Evolutionary conservation across 2,113 vertebrate species (phyloP).

Genomic region (Pelodiscus sinensis): DNA sequence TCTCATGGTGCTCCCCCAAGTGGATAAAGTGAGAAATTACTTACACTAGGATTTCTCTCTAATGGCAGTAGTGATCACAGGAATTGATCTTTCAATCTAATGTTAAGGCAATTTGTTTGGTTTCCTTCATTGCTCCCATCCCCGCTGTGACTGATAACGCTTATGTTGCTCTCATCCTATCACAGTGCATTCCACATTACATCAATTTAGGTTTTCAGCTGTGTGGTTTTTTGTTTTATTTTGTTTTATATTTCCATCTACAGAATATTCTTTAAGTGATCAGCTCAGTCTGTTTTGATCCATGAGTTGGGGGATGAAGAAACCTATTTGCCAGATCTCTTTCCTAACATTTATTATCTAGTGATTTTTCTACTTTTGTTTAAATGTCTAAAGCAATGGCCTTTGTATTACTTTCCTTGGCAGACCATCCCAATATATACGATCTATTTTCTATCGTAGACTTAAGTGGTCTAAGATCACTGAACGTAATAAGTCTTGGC

Average conservation of each 20-base stretch:
- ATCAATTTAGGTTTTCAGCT: background rate
- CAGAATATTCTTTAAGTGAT: background rate
- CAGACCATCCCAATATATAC: background rate
- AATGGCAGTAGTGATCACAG: background rate
- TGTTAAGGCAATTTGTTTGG: background rate
- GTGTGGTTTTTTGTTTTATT: background rate
- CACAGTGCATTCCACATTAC: accelerated
- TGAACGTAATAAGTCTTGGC: background rate
- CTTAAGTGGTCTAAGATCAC: background rate
- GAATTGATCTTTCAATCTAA: background rate
- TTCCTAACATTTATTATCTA: background rate
- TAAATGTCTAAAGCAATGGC: background rate
- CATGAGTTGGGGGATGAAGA: background rate
- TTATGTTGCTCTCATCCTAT: background rate
- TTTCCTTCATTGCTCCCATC: background rate
- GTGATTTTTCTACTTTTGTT: background rate
- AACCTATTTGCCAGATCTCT: background rate
- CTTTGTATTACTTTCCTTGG: background rate
- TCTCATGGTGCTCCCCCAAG: background rate
- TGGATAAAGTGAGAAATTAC: background rate
- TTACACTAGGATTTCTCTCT: background rate
- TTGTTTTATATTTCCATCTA: background rate
- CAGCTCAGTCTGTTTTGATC: background rate
- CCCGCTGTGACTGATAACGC: background rate
- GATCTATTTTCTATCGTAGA: background rate